These are phyloP conservation scores for Cabera pusaria DNA, from an alignment of 2,888 invertebrate genomes.

Conservation along the genomic window DNA sequence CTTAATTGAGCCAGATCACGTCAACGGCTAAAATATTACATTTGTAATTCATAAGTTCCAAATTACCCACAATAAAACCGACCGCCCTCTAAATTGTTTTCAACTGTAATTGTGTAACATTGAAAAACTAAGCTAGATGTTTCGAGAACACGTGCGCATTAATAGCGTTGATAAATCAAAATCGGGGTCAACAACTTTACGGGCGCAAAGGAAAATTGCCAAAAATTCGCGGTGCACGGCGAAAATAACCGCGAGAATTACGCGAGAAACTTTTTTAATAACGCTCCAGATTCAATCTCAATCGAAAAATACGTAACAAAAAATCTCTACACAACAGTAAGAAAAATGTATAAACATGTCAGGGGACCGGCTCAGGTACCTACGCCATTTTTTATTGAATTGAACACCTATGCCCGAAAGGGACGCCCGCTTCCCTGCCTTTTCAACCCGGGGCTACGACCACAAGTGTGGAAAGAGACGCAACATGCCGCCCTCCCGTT, in stretches of 20 bases:
- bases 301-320: conserved; percentile 77
- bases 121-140: conserved; percentile 29
- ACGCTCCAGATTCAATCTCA: conserved; percentile 74
- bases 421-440: conserved; percentile 59
- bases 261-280: conserved; percentile 78
- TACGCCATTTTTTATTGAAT: conserved; percentile 80
- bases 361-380: conserved; percentile 74
- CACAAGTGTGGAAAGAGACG: conserved; percentile 50
- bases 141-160: conserved; percentile 37
- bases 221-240: conserved; percentile 56
- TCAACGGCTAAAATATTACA: conserved; percentile 36
- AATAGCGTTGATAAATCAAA: conserved; percentile 49
- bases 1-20: conserved; percentile 34
- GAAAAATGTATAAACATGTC: conserved; percentile 81
- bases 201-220: conserved; percentile 41
- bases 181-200: conserved; percentile 36
- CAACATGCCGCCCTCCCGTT: conserved; percentile 44
- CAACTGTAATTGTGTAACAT: conserved; percentile 31
- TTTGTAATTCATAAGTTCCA: conserved; percentile 38
- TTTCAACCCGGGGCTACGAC: conserved; percentile 52
- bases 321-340: conserved; percentile 63
- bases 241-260: conserved; percentile 69
- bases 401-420: conserved; percentile 74
- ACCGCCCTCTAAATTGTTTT: conserved; percentile 26
- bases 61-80: conserved; percentile 37